Conservation (phyloP, 2,797 vertebrate genomes). For the Microctenopoma lineatum region DNA sequence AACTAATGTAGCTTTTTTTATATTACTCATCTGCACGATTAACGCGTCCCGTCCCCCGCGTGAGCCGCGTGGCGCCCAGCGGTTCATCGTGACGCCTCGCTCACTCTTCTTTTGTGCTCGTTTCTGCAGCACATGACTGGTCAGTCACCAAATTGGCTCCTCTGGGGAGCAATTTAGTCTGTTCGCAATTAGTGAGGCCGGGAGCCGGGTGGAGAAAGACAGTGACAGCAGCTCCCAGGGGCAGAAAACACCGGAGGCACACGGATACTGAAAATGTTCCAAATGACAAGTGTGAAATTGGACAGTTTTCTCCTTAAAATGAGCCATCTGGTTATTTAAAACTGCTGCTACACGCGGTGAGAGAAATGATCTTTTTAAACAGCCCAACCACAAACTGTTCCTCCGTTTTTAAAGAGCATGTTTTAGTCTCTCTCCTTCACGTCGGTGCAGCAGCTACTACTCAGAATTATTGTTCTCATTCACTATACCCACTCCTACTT, state of each 20-base stretch:
- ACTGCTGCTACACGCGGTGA: neutral
- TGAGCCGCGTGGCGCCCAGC: constrained; percentile 1
- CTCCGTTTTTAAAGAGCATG: too few relatives aligned
- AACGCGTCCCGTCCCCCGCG: neutral
- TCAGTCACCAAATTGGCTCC: constrained; percentile 53
- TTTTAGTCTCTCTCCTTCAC: too few relatives aligned
- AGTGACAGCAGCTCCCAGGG: constrained; percentile 38
- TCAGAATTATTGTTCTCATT: neutral
- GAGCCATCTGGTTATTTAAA: constrained; percentile 10
- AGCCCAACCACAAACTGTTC: too few relatives aligned
- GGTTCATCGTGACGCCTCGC: constrained; percentile 19
- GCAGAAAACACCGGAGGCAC: neutral
- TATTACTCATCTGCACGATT: neutral
- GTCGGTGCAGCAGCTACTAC: neutral
- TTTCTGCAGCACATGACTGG: constrained; percentile 37
- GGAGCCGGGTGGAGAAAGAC: constrained; percentile 23
- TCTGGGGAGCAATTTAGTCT: constrained; percentile 57
- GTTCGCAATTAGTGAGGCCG: constrained; percentile 50
- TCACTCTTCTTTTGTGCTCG: neutral
- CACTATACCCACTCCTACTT: neutral
- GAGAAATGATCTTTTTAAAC: too few relatives aligned
- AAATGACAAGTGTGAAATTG: neutral
- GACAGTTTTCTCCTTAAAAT: constrained; percentile 1
- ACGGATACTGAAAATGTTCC: constrained; percentile 1
- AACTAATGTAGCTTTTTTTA: neutral